Conservation (phyloP, 92 coral and sea anemone genomes). For the Heteractis magnifica region DNA sequence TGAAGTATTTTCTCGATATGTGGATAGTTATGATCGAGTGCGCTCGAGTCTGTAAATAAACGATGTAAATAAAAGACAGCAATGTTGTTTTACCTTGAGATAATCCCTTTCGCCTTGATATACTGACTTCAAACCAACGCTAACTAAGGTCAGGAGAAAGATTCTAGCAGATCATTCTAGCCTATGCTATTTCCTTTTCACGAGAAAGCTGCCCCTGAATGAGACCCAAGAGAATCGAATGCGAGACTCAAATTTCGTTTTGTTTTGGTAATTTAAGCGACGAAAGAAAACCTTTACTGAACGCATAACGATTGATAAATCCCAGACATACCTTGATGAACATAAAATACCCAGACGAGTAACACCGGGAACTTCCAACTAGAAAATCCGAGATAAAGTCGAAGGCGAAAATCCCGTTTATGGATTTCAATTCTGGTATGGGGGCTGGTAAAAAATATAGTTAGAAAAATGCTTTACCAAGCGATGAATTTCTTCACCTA, state of each 20-base stretch:
- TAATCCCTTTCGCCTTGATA: conserved; percentile 27
- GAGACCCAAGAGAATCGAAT: conserved; percentile 6
- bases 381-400: conserved; percentile 3
- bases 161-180: background rate
- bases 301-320: conserved; percentile 1
- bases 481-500: background rate
- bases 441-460: background rate
- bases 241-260: conserved; percentile 9
- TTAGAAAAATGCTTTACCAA: background rate
- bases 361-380: conserved; percentile 18
- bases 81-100: conserved; percentile 33
- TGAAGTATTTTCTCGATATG: conserved; percentile 1
- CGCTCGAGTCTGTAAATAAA: conserved; percentile 28
- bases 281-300: conserved; percentile 1
- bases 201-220: background rate
- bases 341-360: conserved; percentile 1
- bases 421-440: no score
- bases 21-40: conserved; percentile 17
- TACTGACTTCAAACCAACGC: conserved; percentile 8
- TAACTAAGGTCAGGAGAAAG: conserved; percentile 2
- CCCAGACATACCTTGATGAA: conserved; percentile 13
- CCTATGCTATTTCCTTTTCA: background rate
- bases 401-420: background rate
- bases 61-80: conserved; percentile 27
- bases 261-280: conserved; percentile 22